phyloP scores from a whole-genome alignment of 2,888 invertebrate species.

The Drosophila dives region DNA sequence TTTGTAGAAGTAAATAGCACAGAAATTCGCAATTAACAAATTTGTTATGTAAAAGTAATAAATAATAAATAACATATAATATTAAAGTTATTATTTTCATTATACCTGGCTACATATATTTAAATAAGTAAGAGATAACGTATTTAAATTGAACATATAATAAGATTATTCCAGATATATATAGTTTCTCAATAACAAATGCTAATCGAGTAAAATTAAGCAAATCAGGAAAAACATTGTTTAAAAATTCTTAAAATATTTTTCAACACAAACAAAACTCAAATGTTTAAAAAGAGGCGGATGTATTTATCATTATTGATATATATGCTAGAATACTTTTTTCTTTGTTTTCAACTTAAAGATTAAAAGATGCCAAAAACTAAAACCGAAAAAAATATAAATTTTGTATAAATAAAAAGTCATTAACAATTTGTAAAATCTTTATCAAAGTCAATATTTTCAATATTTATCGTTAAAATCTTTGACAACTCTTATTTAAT shows the following conservation, averaged over 20 bases:
- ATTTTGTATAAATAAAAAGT: neutral
- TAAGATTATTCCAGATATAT: neutral
- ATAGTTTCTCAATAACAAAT: neutral
- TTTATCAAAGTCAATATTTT: neutral
- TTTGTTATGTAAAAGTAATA: neutral
- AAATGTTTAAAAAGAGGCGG: constrained; percentile 7
- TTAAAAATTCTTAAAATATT: constrained; percentile 29
- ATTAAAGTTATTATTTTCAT: neutral
- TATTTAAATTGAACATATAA: neutral
- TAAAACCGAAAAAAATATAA: neutral
- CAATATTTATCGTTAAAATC: neutral
- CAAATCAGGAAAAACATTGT: constrained; percentile 5
- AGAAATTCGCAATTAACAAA: neutral
- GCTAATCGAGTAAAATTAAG: neutral
- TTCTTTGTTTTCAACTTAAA: neutral
- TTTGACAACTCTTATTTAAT: neutral
- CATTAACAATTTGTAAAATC: neutral
- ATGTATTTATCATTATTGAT: constrained; percentile 10
- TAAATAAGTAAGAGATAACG: neutral
- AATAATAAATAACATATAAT: neutral
- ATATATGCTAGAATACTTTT: neutral
- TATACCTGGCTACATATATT: neutral
- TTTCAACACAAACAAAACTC: neutral
- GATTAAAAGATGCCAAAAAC: neutral
- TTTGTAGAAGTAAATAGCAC: neutral